Base-by-base conservation (phyloP, 2,888 invertebrate species). In the Acrocera orbiculus region DNA sequence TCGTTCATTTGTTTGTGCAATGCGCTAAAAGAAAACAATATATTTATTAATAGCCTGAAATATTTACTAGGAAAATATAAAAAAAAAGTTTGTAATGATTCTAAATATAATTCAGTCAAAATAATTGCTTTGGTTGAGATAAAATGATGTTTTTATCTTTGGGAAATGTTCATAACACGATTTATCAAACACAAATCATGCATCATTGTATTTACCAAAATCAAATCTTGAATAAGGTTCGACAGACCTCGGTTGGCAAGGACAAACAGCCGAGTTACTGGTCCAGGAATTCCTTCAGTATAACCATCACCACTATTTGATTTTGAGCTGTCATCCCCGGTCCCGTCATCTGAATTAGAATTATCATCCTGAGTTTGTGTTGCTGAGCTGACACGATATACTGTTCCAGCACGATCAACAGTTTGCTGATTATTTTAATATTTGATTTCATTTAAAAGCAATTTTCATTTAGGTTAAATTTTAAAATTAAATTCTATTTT, bases 1-100 rank as follows among this genome's bases (percentile, higher is more conserved):
- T 63, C 81, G 74, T 64, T 86, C 85, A 58, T 83, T 85, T 56
- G 85, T 85, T 62, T 83, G 82, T 38, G 85, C 85, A 60, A 85
- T 68, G 50, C 76, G 75, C 76, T 76, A 60, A 34, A 60, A 62
- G 46, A 41, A 44, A n/a, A n/a, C n/a, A 47, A 51, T 45, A 48
- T 45, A 40, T n/a, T n/a, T n/a, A n/a, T n/a, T n/a, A n/a, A n/a
- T n/a, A n/a, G n/a, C n/a, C n/a, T n/a, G n/a, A n/a, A n/a, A n/a
- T 8, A 6, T 19, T 19, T 8, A 19, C 8, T n/a, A n/a, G n/a
- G n/a, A 19, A 19, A 19, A 6, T 6, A 19, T 19, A 6, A 8
- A 19, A 19, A 19, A 19, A 19, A 19, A 19, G n/a, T n/a, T n/a
- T n/a, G n/a, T n/a, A n/a, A n/a, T n/a, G n/a, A n/a, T n/a, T n/a